A percentile compares a stretch with the other conserved stretches of the same genome.
Conservation (phyloP, 1,140 invertebrate species). For the Papilio glaucus region DNA sequence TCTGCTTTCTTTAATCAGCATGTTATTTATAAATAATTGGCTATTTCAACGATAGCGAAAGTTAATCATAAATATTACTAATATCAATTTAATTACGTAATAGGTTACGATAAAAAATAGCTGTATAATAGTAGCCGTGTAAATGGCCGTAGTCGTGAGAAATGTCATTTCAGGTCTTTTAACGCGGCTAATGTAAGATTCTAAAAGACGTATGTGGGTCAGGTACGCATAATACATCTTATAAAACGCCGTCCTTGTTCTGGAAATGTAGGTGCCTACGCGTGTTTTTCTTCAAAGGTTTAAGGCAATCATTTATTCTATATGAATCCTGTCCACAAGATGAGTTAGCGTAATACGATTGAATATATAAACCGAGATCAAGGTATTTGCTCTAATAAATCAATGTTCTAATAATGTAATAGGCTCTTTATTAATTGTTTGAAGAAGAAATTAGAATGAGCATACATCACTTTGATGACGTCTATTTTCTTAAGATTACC, state of each 20-base stretch:
- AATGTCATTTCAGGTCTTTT: constrained; percentile 7
- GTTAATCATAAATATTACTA: no score
- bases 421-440: not conserved
- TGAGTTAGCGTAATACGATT: not conserved
- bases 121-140: not conserved
- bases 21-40: no score
- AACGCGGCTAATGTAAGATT: constrained; percentile 21
- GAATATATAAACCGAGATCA: not conserved
- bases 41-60: no score
- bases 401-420: not conserved
- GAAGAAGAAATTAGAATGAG: not conserved
- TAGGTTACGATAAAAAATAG: no score
- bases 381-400: not conserved
- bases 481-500: not conserved
- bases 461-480: not conserved
- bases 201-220: constrained; percentile 33
- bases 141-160: not conserved
- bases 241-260: constrained; percentile 20
- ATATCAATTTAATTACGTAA: no score
- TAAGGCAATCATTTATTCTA: constrained; percentile 10
- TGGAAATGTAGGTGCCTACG: constrained; percentile 12
- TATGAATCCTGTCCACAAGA: not conserved
- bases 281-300: constrained; percentile 20
- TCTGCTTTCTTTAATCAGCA: no score
- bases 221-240: constrained; percentile 22